phyloP scores from a whole-genome alignment of 1,140 invertebrate genomes.

The Heliconius melpomene region DNA sequence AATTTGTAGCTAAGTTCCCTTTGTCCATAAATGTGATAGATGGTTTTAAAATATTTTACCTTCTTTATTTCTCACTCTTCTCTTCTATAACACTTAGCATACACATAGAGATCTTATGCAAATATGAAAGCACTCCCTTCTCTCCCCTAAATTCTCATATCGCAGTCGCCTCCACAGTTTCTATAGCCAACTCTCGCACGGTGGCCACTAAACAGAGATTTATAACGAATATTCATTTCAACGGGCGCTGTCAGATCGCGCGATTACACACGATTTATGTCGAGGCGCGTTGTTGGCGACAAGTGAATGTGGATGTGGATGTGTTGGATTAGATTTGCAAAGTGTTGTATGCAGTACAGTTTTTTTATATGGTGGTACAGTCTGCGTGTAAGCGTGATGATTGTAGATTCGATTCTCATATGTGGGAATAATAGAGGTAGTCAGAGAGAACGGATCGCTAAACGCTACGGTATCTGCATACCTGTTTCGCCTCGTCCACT shows the following conservation, averaged over 20 bases:
- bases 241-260: slow-evolving; percentile 70
- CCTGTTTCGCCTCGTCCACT: no score
- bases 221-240: slow-evolving; percentile 77
- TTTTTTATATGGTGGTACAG: no score
- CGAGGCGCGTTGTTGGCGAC: slow-evolving; percentile 45
- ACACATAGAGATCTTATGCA: neutral
- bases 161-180: slow-evolving; percentile 37
- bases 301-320: slow-evolving; percentile 21
- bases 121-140: neutral
- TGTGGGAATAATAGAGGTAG: no score
- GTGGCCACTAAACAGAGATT: slow-evolving; percentile 74
- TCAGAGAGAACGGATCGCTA: no score
- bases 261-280: slow-evolving; percentile 72
- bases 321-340: slow-evolving; percentile 1
- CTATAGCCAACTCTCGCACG: slow-evolving; percentile 45
- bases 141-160: neutral
- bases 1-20: no score
- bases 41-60: no score
- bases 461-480: no score
- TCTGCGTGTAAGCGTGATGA: neutral
- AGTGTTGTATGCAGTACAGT: neutral
- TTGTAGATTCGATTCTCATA: no score
- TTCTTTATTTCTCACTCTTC: no score
- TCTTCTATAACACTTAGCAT: neutral
- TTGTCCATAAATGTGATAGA: no score